Evolutionary conservation across 2,113 vertebrate species (phyloP), one percentile per base, ranked within the genome.

Genomic region (Rhodinocichla rosea): DNA sequence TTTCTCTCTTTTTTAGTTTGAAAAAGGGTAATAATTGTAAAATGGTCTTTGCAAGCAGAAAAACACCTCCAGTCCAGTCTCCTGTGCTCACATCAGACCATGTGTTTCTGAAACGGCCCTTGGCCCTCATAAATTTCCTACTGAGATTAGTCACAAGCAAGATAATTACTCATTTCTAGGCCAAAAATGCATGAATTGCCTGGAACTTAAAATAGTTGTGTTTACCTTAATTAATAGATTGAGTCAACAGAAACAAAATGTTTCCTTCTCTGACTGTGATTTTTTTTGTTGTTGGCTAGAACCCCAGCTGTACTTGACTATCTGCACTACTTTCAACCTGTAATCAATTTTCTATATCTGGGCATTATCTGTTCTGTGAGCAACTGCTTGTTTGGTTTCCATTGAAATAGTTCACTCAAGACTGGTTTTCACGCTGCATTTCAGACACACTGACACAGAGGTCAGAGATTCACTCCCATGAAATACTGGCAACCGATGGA

Each of bases 131-230:
- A 67, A 69, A 83, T 92, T 82, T 70, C 30, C 70, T 52, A 27
- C 39, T 62, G 59, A n/a, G 24, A 47, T 79, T 59, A 77, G 57
- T 89, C 75, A 74, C 74, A 89, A 94, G 70, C 76, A 94, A 95
- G 62, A 55, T 70, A 93, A 91, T 89, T 56, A 45, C 44, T 94
- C 42, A 84, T 89, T 92, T 80, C 19, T 78, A 44, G 50, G 42
- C 59, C 67, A 84, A 86, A 96, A 91, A 69, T 45, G 33, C 33
- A 56, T 35, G 0, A 91, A 63, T 59, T 80, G n/a, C 42, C 59
- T 86, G 42, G 19, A 65, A 71, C 35, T 91, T 64, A 65, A 70
- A 82, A 65, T 53, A 87, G 33, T 74, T 63, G 15, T 45, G 12
- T 67, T 90, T 55, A 74, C 62, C 75, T 74, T 82, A 83, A 74